phyloP scores from a whole-genome alignment of 2,888 invertebrate species.

The Epirrita christyi region DNA sequence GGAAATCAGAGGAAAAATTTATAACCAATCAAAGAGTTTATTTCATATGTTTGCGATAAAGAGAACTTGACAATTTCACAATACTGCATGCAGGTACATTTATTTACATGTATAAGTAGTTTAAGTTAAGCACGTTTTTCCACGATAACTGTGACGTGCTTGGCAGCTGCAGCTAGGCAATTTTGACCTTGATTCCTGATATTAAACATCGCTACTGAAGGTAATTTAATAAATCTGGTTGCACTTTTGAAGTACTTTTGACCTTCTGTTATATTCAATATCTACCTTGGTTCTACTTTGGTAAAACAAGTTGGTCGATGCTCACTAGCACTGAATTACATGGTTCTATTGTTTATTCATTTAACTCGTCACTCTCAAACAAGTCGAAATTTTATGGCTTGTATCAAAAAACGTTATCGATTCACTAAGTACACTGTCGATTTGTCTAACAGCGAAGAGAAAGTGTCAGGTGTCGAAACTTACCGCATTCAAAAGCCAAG shows the following conservation, averaged over 20 bases:
- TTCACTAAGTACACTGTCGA: conserved; percentile 24
- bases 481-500: conserved; percentile 51
- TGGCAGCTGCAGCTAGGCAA: neutral
- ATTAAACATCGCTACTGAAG: too few relatives aligned
- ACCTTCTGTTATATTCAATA: too few relatives aligned
- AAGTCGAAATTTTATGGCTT: conserved; percentile 12
- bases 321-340: conserved; percentile 9
- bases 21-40: too few relatives aligned
- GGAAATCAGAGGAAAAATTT: too few relatives aligned
- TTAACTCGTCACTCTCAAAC: conserved; percentile 4
- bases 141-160: neutral
- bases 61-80: conserved; percentile 4
- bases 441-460: conserved; percentile 52
- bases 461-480: conserved; percentile 65
- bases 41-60: neutral
- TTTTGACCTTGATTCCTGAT: conserved; percentile 5
- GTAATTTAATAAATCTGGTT: too few relatives aligned
- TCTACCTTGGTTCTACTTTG: neutral
- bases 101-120: neutral
- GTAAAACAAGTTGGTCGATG: neutral
- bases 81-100: conserved; percentile 1
- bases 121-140: conserved; percentile 13
- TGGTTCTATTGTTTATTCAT: conserved; percentile 7
- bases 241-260: too few relatives aligned
- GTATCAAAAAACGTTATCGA: conserved; percentile 17